A percentile compares a stretch with the other conserved stretches of the same genome.
Conservation (phyloP, 1,140 invertebrate species). For the Drosophila biarmipes region DNA sequence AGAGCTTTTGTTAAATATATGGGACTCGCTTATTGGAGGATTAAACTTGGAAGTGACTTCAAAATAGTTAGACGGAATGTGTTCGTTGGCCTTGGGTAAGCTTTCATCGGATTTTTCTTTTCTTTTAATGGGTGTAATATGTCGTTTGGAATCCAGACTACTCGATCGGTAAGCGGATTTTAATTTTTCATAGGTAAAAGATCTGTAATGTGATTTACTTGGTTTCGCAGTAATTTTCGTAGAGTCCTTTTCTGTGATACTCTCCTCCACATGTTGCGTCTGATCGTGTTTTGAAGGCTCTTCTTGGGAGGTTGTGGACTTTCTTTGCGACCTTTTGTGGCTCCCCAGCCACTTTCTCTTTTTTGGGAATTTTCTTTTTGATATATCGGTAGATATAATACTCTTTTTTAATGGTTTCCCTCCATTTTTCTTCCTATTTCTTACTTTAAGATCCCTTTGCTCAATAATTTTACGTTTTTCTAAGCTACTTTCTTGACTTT, state of each 20-base stretch:
- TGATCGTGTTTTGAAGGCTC: neutral
- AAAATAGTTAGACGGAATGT: neutral
- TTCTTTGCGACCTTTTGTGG: neutral
- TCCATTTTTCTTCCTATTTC: neutral
- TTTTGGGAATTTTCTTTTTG: neutral
- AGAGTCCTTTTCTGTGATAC: neutral
- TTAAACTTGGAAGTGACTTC: neutral
- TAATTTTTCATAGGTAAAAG: neutral
- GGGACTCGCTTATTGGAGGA: neutral
- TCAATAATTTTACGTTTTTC: neutral
- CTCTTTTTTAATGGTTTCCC: neutral
- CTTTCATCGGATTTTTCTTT: neutral
- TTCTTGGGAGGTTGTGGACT: too few relatives aligned
- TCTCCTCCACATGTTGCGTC: neutral
- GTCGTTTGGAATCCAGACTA: neutral
- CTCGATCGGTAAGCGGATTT: neutral
- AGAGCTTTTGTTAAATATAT: neutral
- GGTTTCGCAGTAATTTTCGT: neutral
- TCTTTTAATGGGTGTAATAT: neutral
- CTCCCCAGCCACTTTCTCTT: neutral
- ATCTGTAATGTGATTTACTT: neutral
- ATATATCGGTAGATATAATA: too few relatives aligned
- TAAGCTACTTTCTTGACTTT: too few relatives aligned
- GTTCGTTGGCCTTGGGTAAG: neutral
- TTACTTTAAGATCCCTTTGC: neutral